These are phyloP conservation scores for Thalpophila matura DNA, from an alignment of 2,888 invertebrate genomes.

Conservation along the genomic window DNA sequence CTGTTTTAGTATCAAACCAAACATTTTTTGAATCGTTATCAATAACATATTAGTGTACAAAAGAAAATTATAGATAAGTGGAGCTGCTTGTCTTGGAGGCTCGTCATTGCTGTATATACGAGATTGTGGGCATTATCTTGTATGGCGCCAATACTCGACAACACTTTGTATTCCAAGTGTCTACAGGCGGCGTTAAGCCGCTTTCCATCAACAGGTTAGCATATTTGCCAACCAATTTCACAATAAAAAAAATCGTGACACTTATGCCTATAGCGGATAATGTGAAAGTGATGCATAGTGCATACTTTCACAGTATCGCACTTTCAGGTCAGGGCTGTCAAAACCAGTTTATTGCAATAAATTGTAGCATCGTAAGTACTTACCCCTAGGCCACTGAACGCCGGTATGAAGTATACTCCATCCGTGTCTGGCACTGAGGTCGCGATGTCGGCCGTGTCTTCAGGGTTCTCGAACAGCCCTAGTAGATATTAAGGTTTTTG, in stretches of 20 bases:
- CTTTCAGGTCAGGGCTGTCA: conserved; percentile 27
- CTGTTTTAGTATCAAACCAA: neutral
- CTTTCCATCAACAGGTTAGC: neutral
- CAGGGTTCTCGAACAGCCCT: conserved; percentile 92
- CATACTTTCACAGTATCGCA: conserved; percentile 35
- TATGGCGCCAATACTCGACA: neutral
- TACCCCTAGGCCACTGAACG: conserved; percentile 97
- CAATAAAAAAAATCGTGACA: conserved; percentile 24
- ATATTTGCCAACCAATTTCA: neutral
- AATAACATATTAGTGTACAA: too few relatives aligned
- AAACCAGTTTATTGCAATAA: conserved; percentile 4
- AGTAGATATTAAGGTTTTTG: conserved; percentile 58
- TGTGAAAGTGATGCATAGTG: conserved; percentile 33
- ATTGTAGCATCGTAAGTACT: conserved; percentile 50
- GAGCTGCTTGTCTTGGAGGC: too few relatives aligned
- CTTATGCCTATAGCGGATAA: conserved; percentile 14
- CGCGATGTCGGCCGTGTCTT: conserved; percentile 93
- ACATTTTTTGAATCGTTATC: neutral
- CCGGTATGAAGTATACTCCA: conserved; percentile 96
- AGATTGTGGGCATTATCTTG: too few relatives aligned
- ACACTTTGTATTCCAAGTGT: neutral
- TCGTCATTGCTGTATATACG: too few relatives aligned
- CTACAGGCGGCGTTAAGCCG: neutral
- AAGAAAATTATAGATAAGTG: too few relatives aligned
- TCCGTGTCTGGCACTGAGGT: conserved; percentile 92